phyloP scores from a whole-genome alignment of 1,140 invertebrate genomes.

The Holcopasites calliopsidis region DNA sequence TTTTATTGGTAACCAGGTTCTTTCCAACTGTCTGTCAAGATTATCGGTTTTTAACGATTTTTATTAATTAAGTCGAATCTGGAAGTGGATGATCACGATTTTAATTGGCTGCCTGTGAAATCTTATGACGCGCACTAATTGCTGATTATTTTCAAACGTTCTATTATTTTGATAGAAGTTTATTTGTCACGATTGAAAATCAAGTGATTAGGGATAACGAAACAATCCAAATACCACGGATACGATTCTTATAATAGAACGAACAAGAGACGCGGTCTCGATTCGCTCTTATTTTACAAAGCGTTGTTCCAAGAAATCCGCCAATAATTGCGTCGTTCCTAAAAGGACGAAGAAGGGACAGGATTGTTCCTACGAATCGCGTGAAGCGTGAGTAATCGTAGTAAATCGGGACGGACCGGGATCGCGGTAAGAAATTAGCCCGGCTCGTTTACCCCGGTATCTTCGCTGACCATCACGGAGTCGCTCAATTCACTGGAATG shows the following conservation, averaged over 20 bases:
- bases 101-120: no score
- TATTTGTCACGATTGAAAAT: no score
- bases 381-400: constrained; percentile 28
- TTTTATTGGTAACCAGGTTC: background rate
- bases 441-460: constrained; percentile 32
- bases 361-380: background rate
- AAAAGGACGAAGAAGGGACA: background rate
- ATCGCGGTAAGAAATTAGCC: constrained; percentile 50
- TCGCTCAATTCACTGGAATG: constrained; percentile 48
- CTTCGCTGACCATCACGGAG: constrained; percentile 26
- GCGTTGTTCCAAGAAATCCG: background rate
- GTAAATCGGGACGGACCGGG: constrained; percentile 20
- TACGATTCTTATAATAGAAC: no score
- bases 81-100: background rate
- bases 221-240: no score
- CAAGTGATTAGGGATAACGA: no score
- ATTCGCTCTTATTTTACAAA: background rate
- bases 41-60: background rate
- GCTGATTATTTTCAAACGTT: no score
- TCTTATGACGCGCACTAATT: no score
- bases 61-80: background rate
- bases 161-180: no score
- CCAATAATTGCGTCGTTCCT: constrained; percentile 8
- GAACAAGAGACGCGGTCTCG: background rate
- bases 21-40: background rate